Conservation (phyloP, 2,888 invertebrate species). For the Agelastica alni region DNA sequence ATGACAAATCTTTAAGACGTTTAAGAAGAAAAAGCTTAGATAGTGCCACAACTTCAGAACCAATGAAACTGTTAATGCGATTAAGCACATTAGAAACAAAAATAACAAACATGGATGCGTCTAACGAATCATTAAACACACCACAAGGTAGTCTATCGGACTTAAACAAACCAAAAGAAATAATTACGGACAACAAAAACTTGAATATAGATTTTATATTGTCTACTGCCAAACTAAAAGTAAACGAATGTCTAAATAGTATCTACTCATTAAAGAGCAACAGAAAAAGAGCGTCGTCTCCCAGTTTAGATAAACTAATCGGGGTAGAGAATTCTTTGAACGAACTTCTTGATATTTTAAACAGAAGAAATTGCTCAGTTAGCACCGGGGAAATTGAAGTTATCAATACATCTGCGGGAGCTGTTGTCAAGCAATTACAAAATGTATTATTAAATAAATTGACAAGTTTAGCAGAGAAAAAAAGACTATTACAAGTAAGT, state of each 20-base stretch:
- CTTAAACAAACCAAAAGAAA: conserved; percentile 41
- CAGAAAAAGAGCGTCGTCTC: conserved; percentile 67
- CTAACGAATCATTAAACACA: conserved; percentile 63
- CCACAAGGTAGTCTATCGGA: conserved; percentile 56
- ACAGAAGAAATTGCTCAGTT: conserved; percentile 45
- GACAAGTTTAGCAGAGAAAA: conserved; percentile 68
- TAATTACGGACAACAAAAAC: conserved; percentile 52
- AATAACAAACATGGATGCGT: conserved; percentile 68
- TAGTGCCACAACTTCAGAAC: conserved; percentile 76
- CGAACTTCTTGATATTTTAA: conserved; percentile 66
- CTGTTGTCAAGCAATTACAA: conserved; percentile 68
- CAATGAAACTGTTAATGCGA: conserved; percentile 78
- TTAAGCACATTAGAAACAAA: conserved; percentile 78
- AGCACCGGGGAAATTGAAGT: conserved; percentile 62
- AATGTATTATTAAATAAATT: conserved; percentile 71
- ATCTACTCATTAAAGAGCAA: conserved; percentile 67
- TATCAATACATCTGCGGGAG: conserved; percentile 62
- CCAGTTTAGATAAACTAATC: conserved; percentile 66
- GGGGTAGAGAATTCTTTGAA: conserved; percentile 68
- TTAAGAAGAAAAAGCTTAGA: conserved; percentile 77
- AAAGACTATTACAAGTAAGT: conserved; percentile 62
- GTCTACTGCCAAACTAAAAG: conserved; percentile 67
- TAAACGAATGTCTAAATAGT: conserved; percentile 70
- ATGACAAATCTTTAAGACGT: conserved; percentile 52
- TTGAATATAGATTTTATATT: conserved; percentile 67